Percentiles rank a stretch among this genome's conserved stretches.
Conservation (phyloP, 1,140 invertebrate genomes). For the Saccostrea cuccullata region DNA sequence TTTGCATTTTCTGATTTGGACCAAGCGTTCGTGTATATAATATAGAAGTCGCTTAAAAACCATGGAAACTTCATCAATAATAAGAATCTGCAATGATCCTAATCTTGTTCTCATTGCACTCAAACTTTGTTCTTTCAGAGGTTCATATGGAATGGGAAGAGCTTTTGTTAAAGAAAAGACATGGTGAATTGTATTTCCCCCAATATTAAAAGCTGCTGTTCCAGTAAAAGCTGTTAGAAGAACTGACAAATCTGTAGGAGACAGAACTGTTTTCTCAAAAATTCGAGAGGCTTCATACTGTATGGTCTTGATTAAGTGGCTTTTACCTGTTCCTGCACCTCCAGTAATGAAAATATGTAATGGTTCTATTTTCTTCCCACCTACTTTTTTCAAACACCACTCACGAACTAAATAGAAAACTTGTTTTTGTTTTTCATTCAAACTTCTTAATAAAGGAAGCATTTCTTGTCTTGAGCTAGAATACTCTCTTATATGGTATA, state of each 20-base stretch:
- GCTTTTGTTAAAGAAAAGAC: background rate
- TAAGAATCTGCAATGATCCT: background rate
- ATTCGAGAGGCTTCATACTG: conserved; percentile 35
- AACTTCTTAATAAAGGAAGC: background rate
- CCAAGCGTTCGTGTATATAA: too few species aligned
- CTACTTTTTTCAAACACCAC: conserved; percentile 2
- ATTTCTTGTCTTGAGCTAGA: background rate
- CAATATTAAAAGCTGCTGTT: background rate
- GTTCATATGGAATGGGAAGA: conserved; percentile 19
- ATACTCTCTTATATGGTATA: background rate
- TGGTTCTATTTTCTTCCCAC: background rate
- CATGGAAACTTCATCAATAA: conserved; percentile 9
- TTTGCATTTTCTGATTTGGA: too few species aligned
- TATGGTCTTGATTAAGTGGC: background rate
- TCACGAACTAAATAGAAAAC: conserved; percentile 34
- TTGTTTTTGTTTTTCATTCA: conserved; percentile 37
- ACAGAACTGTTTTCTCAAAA: background rate
- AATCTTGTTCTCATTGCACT: background rate
- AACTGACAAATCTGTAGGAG: conserved; percentile 44
- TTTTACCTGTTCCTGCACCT: too few species aligned
- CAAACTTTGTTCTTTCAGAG: background rate
- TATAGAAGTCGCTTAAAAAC: too few species aligned
- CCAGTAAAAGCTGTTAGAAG: conserved; percentile 51
- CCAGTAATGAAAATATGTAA: background rate
- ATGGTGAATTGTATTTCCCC: too few species aligned